Evolutionary conservation across 2,888 invertebrate genomes (phyloP), one percentile per base, ranked within the genome.

Genomic region (Epicampocera succincta): DNA sequence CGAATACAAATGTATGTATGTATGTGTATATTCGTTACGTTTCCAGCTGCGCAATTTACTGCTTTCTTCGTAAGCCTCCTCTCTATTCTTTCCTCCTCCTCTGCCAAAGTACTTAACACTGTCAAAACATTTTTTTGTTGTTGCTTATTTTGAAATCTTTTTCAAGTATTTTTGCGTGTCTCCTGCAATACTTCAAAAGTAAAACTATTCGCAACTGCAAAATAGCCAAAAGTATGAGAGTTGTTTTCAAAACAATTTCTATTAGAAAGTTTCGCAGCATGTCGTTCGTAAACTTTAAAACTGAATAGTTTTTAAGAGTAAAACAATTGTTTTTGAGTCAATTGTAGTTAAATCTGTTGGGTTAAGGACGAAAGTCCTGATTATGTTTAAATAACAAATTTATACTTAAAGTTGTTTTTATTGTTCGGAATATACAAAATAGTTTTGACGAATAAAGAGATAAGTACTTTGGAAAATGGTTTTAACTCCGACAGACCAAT

Each of bases 171-270:
- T 9, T 58, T 58, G 19, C 56, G 5, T 48, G 38, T 19, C 21
- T 21, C 12, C 19, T 2, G 8, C 33, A 40, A 17, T 15, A 42
- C 8, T 6, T 40, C 19, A 25, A 68, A 38, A 25, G 25, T 25
- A 25, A n/a, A 25, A 25, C 25, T 25, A 25, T 25, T 25, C 5
- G 25, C 25, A 25, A 25, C 58, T 19, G 13, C 15, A 60, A 71
- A 60, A 21, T 71, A 58, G 60, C 71, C 71, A 60, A 71, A 38
- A 44, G 29, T 5, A 44, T 50, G 9, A 33, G 17, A 44, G 12
- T 58, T 60, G 48, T 17, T 50, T 48, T 38, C 38, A 71, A 60
- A 71, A 71, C 40, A 71, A 71, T 48, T 71, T 50, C 71, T 48
- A 60, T 40, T 21, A 56, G 40, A 50, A 71, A 71, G 25, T 71